Conservation (phyloP, 2,797 vertebrate genomes). For the Rachycentron canadum region DNA sequence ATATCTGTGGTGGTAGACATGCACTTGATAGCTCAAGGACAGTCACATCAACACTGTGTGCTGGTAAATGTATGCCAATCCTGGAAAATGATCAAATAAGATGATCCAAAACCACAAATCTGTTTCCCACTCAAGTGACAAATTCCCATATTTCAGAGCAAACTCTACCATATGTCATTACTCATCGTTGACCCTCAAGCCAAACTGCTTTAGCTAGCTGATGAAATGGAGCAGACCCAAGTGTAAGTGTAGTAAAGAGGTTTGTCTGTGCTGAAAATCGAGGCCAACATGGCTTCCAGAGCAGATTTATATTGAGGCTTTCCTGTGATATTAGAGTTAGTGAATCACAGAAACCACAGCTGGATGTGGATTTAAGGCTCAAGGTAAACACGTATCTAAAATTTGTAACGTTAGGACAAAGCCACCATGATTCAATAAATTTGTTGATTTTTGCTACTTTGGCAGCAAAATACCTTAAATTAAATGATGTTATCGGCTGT, state of each 20-base stretch:
- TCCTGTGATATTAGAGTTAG: constrained; percentile 39
- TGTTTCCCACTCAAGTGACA: constrained; percentile 36
- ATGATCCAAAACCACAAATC: constrained; percentile 28
- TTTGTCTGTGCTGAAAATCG: constrained; percentile 50
- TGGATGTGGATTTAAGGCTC: background rate
- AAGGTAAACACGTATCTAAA: background rate
- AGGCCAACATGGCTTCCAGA: constrained; percentile 40
- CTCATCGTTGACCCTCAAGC: constrained; percentile 53
- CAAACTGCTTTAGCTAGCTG: constrained; percentile 46
- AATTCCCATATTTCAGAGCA: constrained; percentile 45
- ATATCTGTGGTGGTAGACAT: constrained; percentile 22
- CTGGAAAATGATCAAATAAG: constrained; percentile 1
- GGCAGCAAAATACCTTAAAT: no score
- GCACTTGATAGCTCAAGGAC: constrained; percentile 12
- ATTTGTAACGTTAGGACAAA: background rate
- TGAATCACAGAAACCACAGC: constrained; percentile 37
- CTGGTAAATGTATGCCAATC: background rate
- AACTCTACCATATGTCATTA: constrained; percentile 39
- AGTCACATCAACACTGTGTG: background rate
- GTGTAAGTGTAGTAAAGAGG: constrained; percentile 55
- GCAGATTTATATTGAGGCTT: constrained; percentile 44
- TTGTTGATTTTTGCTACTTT: background rate
- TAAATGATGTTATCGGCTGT: no score
- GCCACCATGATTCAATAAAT: background rate
- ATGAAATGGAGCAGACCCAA: constrained; percentile 54